phyloP scores from a whole-genome alignment of 1,140 invertebrate genomes.

The Meloidogyne floridensis region DNA sequence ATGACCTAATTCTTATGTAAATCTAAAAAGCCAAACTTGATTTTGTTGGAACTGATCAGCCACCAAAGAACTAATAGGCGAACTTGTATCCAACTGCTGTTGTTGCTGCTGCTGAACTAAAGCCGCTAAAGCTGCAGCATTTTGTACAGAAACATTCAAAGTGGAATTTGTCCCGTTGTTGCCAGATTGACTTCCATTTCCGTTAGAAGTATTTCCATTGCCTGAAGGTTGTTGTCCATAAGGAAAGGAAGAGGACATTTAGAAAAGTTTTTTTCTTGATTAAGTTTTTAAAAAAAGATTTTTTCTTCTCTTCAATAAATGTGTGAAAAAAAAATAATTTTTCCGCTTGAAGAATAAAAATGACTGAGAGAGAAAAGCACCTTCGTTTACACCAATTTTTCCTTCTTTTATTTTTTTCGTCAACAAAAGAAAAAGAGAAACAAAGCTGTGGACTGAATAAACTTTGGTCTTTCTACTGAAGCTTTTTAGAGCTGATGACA shows the following conservation, averaged over 20 bases:
- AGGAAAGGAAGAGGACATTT: background rate
- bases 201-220: background rate
- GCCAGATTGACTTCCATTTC: background rate
- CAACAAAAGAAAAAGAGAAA: background rate
- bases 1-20: no score
- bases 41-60: background rate
- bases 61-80: background rate
- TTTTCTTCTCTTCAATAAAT: background rate
- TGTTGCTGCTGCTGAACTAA: background rate
- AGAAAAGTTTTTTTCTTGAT: background rate
- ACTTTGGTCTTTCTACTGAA: background rate
- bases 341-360: background rate
- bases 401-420: background rate
- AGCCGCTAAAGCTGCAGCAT: background rate
- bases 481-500: background rate
- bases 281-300: background rate
- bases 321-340: background rate
- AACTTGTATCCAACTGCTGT: constrained; percentile 1
- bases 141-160: background rate
- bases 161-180: background rate
- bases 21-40: background rate
- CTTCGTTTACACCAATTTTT: background rate
- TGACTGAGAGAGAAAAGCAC: background rate
- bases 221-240: background rate
- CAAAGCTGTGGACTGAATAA: background rate